Evolutionary conservation across 2,113 vertebrate species (phyloP).

Genomic region (Notothenia coriiceps): DNA sequence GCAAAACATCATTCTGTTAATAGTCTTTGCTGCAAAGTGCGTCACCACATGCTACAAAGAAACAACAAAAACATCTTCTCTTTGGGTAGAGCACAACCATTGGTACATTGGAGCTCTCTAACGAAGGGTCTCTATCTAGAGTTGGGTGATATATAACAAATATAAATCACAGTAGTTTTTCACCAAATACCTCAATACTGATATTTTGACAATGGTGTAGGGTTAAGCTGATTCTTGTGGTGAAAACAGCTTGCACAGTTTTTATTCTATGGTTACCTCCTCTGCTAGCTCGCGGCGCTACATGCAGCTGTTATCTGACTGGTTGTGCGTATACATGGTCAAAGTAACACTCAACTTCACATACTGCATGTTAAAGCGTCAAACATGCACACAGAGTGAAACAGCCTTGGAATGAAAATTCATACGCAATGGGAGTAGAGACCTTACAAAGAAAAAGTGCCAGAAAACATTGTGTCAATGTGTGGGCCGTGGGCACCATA

Average conservation of each 20-base stretch:
- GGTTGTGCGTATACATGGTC: no score
- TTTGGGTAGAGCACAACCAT: neutral
- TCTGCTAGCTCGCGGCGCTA: no score
- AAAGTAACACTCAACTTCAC: neutral
- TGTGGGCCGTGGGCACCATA: neutral
- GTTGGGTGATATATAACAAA: no score
- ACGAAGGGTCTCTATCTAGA: neutral
- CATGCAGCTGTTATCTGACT: no score
- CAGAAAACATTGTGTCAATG: neutral
- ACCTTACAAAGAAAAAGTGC: neutral
- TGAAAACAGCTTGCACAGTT: no score
- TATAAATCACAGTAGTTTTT: no score
- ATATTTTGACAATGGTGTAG: no score
- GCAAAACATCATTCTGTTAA: neutral
- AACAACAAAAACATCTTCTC: neutral
- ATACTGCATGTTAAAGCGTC: constrained; percentile 2
- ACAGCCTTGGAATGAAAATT: neutral
- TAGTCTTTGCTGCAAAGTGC: neutral
- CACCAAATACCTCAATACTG: no score
- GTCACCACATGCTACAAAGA: neutral
- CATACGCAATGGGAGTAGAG: neutral
- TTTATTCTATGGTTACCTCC: no score
- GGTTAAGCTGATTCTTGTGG: no score
- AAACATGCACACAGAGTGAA: neutral
- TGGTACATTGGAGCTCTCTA: neutral